Base-by-base conservation (phyloP, 2,888 invertebrate species). In the Euzophera pinguis region DNA sequence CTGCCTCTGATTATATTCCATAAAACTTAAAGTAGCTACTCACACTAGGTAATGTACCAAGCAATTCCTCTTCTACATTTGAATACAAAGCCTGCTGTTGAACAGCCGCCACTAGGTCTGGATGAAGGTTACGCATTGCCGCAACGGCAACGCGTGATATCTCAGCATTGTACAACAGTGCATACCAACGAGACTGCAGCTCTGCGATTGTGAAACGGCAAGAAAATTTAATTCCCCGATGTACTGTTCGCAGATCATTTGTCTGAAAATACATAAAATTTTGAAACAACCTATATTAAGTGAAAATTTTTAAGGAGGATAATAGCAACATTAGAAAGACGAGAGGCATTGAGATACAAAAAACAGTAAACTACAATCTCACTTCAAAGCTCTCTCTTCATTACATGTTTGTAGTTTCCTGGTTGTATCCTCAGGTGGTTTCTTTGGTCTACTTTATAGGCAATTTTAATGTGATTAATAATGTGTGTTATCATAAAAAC, bases 151-250 rank as follows among this genome's bases (percentile, higher is more conserved):
- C 94, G 59, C 98, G 92, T 3, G 98, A 98, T 47, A 99, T 94
- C 43, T 96, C 94, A n/a, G 97, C 96, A 83, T 99, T 98, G 79
- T 99, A 99, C 16, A 99, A 90, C 52, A 99, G 81, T 0, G 98
- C 96, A 81, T 97, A 98, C 99, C 99, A 99, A 48, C 99, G 93
- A 52, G 98, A 96, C 73, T 98, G 97, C 50, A 99, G 92, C 76
- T 99, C 99, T 70, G 96, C 95, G 17, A 98, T 89, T 0, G 98
- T 97, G 78, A 98, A 99, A 54, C 97, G 95, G 73, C 98, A 98
- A 0, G 99, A 97, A 86, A 99, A 99, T 74, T 98, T 98, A 0
- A 97, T 95, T 4, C 98, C 98, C 58, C 97, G 92, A 76, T 98
- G 97, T 0, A 99, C 95, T 72, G 93, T 93, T 39, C 94, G 91